phyloP scores from a whole-genome alignment of 2,797 vertebrate genomes.

The Diglossa cyanea region DNA sequence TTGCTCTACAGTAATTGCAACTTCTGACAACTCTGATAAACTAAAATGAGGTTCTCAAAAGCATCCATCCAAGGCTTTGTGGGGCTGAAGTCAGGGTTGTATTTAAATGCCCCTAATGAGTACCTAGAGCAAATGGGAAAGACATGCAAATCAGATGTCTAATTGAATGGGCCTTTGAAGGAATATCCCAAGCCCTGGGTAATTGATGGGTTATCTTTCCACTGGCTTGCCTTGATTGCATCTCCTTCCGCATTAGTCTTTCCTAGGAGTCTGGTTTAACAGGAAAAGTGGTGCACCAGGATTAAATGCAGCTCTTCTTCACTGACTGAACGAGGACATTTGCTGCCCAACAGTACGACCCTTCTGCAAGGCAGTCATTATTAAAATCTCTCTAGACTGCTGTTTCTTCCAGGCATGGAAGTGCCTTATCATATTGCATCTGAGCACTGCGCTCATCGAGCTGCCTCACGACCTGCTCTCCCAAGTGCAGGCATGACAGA shows the following conservation, averaged over 20 bases:
- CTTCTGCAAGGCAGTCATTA: slow-evolving; percentile 15
- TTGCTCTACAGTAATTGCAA: slow-evolving; percentile 52
- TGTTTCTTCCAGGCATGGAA: slow-evolving; percentile 35
- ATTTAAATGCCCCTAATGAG: slow-evolving; percentile 68
- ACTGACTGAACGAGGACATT: neutral
- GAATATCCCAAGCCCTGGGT: slow-evolving; percentile 64
- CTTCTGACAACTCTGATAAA: slow-evolving; percentile 63
- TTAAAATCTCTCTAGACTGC: neutral
- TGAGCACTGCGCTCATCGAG: neutral
- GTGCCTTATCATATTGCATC: neutral
- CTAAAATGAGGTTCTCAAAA: slow-evolving; percentile 62
- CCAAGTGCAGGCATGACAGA: neutral
- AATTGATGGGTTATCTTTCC: slow-evolving; percentile 68
- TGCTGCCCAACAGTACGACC: neutral
- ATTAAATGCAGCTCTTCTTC: neutral
- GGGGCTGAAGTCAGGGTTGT: slow-evolving; percentile 57
- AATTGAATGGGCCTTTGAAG: slow-evolving; percentile 69
- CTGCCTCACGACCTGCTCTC: neutral
- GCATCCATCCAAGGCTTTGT: slow-evolving; percentile 67
- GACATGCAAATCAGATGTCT: slow-evolving; percentile 67
- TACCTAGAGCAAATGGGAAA: slow-evolving; percentile 66
- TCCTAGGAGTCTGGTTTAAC: slow-evolving; percentile 59
- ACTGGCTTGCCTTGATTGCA: slow-evolving; percentile 42
- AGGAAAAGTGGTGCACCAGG: slow-evolving; percentile 43
- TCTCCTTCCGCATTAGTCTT: slow-evolving; percentile 52